phyloP scores from a whole-genome alignment of 2,113 vertebrate genomes.

The Megalops atlanticus region DNA sequence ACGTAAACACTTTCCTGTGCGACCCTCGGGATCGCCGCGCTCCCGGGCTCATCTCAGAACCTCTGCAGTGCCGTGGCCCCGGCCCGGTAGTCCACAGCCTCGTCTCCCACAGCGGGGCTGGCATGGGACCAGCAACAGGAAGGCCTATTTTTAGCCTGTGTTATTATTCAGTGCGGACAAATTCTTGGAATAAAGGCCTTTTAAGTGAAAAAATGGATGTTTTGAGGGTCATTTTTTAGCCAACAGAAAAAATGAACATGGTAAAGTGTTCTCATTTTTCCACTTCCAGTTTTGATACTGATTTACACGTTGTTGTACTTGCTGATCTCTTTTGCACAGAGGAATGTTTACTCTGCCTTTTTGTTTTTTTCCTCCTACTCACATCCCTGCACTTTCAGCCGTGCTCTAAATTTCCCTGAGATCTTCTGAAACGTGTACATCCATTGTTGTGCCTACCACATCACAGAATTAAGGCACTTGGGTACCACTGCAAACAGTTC shows the following conservation, averaged over 20 bases:
- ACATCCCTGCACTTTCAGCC: too few species aligned
- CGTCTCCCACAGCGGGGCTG: background rate
- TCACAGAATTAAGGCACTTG: background rate
- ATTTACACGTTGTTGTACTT: too few species aligned
- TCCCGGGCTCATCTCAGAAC: background rate
- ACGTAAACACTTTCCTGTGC: background rate
- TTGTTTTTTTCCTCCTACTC: background rate
- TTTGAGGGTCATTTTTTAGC: slow-evolving; percentile 3
- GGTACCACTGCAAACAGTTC: background rate
- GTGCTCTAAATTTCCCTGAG: background rate
- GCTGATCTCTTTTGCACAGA: too few species aligned
- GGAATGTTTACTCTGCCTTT: background rate
- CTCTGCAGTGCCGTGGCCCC: background rate
- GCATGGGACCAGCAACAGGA: slow-evolving; percentile 12
- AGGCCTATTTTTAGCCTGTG: slow-evolving; percentile 11
- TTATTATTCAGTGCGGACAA: background rate
- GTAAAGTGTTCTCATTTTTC: background rate
- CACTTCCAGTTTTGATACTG: background rate
- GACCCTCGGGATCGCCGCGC: background rate
- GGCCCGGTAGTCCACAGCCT: background rate
- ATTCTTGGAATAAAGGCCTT: background rate
- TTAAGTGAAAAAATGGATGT: slow-evolving; percentile 15
- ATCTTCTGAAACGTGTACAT: background rate
- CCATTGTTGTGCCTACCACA: background rate
- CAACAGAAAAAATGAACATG: slow-evolving; percentile 7